These are phyloP conservation scores for Lasioglossum lativentre DNA, from an alignment of 2,888 invertebrate genomes.

Conservation along the genomic window DNA sequence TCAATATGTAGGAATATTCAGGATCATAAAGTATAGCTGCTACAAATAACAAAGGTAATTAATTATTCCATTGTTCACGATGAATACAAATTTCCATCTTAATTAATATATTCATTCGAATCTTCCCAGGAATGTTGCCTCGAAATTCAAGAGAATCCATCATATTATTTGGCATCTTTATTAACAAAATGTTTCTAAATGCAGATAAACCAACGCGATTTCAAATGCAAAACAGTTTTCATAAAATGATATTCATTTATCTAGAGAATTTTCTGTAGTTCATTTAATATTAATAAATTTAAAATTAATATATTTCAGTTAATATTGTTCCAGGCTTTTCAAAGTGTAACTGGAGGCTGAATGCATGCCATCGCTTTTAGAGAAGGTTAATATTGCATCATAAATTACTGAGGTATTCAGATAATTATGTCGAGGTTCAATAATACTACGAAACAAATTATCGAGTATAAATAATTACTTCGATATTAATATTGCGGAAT, in stretches of 20 bases:
- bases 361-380: background rate
- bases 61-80: background rate
- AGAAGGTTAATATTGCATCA: background rate
- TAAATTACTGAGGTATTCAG: background rate
- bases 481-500: background rate
- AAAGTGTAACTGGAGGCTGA: background rate
- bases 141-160: background rate
- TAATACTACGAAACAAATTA: background rate
- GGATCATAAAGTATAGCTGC: background rate
- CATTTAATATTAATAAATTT: background rate
- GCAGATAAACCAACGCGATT: too few species aligned
- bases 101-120: conserved; percentile 3
- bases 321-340: background rate
- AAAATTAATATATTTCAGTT: background rate
- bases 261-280: background rate
- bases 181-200: background rate
- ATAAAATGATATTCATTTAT: background rate
- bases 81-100: background rate
- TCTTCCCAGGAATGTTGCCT: background rate
- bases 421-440: background rate
- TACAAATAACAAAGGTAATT: background rate
- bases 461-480: background rate
- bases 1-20: background rate
- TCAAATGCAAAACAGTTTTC: background rate
- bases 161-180: background rate